These are phyloP conservation scores for Hydrochoerus hydrochaeris DNA, from an alignment of 2,113 vertebrate species.

Conservation along the genomic window DNA sequence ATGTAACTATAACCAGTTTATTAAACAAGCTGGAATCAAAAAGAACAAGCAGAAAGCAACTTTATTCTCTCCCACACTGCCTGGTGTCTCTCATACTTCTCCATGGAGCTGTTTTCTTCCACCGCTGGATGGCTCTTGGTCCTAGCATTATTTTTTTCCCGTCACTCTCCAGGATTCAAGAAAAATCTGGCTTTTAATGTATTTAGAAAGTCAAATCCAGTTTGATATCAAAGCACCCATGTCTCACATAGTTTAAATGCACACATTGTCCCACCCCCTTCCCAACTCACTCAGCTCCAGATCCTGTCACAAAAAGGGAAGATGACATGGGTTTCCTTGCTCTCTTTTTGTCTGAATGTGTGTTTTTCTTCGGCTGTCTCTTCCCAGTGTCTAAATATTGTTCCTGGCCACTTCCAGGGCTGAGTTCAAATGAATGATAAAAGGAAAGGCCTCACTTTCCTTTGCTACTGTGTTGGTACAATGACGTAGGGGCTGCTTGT, in stretches of 20 bases:
- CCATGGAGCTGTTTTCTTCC: neutral
- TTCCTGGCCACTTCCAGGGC: neutral
- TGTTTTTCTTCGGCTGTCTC: neutral
- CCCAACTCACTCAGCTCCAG: too few species aligned
- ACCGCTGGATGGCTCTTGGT: neutral
- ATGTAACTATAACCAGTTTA: slow-evolving; percentile 15
- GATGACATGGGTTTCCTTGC: neutral
- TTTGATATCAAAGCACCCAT: neutral
- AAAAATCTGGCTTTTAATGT: neutral
- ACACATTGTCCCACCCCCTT: neutral
- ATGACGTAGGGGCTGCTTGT: neutral
- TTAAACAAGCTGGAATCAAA: neutral
- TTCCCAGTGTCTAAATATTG: neutral
- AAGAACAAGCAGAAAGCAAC: neutral
- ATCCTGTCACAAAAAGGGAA: neutral
- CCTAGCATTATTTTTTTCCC: neutral
- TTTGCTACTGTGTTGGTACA: neutral
- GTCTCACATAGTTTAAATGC: neutral
- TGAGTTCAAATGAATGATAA: neutral
- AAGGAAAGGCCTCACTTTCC: neutral
- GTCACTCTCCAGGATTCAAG: neutral
- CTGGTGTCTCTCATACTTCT: neutral
- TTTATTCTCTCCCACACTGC: neutral
- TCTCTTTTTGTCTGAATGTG: too few species aligned
- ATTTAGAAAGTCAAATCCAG: neutral